Base-by-base conservation (phyloP, 2,113 vertebrate species). In the Neotoma lepida region DNA sequence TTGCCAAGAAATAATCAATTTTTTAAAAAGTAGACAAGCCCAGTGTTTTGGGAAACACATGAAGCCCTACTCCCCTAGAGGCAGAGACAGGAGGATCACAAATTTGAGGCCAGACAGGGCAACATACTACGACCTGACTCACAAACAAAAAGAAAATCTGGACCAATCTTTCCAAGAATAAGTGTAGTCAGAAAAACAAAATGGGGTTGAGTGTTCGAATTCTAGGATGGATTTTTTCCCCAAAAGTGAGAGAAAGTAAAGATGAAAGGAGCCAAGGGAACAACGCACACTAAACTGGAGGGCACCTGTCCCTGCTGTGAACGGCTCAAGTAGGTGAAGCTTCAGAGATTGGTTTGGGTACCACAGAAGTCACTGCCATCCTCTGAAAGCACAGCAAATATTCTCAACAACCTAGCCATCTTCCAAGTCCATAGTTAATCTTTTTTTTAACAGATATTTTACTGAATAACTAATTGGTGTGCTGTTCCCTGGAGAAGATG, bases 1-100 rank as follows among this genome's bases (percentile, higher is more conserved):
- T 80, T 9, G 63, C 39, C 3, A 86, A 49, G 5, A 74, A 33
- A 68, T 0, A 44, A 24, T 87, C 82, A 70, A 4, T 89, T 63
- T 46, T 66, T 70, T 66, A 70, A 78, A 77, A 15, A 49, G 2
- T 61, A 87, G 17, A 54, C 6, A 46, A 41, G 41, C 15, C 14
- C 9, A 46, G 15, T 44, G 15, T 18, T 2, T 8, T 30, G 1
- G 12, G 39, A 28, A 9, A 20, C 4, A 44, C 9, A 30, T 63
- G 41, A 17, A 41, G 28, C 0, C 28, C 18, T 26, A 41, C 3
- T 7, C 8, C 0, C 15, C 41, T 14, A 26, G 12, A 44, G 0
- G 10, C 39, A 46, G 18, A 76, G 41, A 30, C n/a, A 61, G 9
- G 3, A 22, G 9, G 2, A 88, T 88, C 13, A 88, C n/a, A 66